Evolutionary conservation across 35 echinoderm and acorn worm species (phyloP), one percentile per base, ranked within the genome.

Genomic region (Ophiothrix spiculata): DNA sequence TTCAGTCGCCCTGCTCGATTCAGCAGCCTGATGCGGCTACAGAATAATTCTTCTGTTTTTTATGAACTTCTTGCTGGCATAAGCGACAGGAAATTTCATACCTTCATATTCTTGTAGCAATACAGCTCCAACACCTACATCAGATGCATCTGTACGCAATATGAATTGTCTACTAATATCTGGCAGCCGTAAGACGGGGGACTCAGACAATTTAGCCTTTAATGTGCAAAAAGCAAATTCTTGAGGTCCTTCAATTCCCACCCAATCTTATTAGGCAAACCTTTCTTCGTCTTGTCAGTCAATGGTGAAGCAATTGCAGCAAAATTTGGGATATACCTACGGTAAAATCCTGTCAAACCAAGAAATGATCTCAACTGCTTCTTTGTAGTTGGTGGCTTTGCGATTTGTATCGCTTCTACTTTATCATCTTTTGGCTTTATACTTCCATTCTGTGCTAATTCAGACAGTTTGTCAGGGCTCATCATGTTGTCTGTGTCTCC

Each of bases 311-410:
- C 75, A 35, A 87, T 87, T 38, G 85, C 75, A 0, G 85, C 75
- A 37, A 78, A 87, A 64, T 87, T 79, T 79, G 85, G 75, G 33
- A 87, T 87, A 64, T 78, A 86, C 32, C 39, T 69, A 6, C 84
- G 19, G 39, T 77, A 86, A 40, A 38, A 86, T 19, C 74, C 75
- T 0, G 2, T 56, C 21, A 88, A 38, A 40, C 80, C 80, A 35
- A 86, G 31, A 42, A 87, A 90, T 37, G 88, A 91, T 32, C 84
- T 77, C 4, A 91, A 25, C 79, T 91, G 83, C 21, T 40, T 91
- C 35, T 86, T 86, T 23, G 76, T 91, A 35, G 63, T 42, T 32
- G 90, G 90, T 41, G 31, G 83, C 28, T 79, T 75, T 4, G 45
- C 86, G 6, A 83, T 37, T 74, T 85, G 32, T 1, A 93, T 81